A percentile compares a stretch with the other conserved stretches of the same genome.
Conservation (phyloP, 2,797 vertebrate genomes). For the Odontamblyopus lacepedii region DNA sequence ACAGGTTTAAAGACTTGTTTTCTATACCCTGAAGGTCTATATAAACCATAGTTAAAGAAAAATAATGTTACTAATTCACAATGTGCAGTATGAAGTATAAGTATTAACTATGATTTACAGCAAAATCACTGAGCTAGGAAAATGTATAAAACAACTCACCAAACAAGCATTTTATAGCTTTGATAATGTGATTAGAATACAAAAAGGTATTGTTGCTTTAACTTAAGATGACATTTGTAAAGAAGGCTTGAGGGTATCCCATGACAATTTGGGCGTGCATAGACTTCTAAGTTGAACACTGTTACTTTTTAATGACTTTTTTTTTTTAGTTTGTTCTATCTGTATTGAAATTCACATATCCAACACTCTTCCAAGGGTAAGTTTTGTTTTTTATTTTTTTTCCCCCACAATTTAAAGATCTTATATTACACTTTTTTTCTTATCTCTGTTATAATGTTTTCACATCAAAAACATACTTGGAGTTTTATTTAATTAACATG, state of each 20-base stretch:
- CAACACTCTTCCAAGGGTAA: conserved; percentile 98
- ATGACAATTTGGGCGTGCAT: background rate
- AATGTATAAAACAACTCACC: background rate
- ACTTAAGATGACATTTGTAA: background rate
- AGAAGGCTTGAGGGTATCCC: background rate
- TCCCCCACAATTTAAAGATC: background rate
- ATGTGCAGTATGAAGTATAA: background rate
- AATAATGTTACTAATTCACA: background rate
- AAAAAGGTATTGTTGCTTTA: background rate
- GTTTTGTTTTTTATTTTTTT: conserved; percentile 50
- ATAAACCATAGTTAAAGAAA: too few species aligned
- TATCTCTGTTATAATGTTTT: too few species aligned
- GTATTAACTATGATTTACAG: background rate
- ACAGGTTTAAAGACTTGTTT: background rate
- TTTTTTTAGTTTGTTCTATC: conserved; percentile 93
- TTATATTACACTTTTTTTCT: too few species aligned
- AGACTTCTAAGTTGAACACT: background rate
- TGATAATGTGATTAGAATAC: background rate
- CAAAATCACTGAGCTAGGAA: background rate
- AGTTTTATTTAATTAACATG: too few species aligned
- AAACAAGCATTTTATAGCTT: background rate
- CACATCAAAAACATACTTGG: too few species aligned
- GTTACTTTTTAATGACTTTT: background rate
- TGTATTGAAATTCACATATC: conserved; percentile 94
- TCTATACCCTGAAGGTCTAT: too few species aligned